phyloP scores from a whole-genome alignment of 2,888 invertebrate genomes.

The Chrysomela aeneicollis region DNA sequence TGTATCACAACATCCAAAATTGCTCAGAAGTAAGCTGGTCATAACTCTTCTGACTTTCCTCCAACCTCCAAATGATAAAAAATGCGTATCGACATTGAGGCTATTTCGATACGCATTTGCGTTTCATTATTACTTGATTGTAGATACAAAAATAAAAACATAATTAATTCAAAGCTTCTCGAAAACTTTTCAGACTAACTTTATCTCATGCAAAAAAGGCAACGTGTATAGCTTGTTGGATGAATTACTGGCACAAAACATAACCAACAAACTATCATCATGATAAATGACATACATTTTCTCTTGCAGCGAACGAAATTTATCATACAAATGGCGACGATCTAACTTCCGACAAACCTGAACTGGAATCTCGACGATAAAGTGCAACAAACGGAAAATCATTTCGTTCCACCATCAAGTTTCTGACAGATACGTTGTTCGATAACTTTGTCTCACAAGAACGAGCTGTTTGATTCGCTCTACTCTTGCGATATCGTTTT shows the following conservation, averaged over 20 bases:
- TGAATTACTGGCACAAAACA: neutral
- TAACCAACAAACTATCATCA: neutral
- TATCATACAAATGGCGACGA: neutral
- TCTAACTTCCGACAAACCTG: neutral
- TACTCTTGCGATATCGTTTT: neutral
- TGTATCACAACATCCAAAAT: no score
- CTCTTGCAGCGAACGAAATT: neutral
- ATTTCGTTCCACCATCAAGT: neutral
- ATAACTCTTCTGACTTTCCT: no score
- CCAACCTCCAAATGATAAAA: no score
- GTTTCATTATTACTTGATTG: no score
- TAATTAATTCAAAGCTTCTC: neutral
- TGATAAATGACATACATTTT: neutral
- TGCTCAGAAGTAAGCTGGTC: no score
- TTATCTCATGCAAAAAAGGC: neutral
- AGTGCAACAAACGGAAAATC: conserved; percentile 3
- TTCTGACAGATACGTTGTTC: neutral
- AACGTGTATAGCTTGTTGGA: neutral
- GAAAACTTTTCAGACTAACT: neutral
- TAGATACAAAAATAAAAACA: no score
- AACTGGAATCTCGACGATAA: conserved; percentile 5
- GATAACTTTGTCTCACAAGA: neutral
- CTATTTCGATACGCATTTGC: no score
- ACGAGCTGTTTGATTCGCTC: no score
- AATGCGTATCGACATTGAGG: no score